These are phyloP conservation scores for Turritopsis dohrnii DNA, from an alignment of 30 jellyfish, hydroid and myxozoan species.

Conservation along the genomic window DNA sequence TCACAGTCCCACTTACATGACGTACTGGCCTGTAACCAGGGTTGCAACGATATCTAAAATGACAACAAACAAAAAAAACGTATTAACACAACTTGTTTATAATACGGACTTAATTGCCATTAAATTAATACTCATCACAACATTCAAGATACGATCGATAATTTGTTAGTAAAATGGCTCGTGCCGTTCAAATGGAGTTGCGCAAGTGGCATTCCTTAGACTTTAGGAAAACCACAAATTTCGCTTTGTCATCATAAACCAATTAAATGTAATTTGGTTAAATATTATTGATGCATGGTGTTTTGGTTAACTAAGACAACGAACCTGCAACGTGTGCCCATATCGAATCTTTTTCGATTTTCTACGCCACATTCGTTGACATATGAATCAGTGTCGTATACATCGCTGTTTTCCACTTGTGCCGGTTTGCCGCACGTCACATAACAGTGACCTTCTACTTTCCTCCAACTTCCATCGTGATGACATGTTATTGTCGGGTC, in stretches of 20 bases:
- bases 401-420: slow-evolving; percentile 40
- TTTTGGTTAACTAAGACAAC: background rate
- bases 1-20: slow-evolving; percentile 23
- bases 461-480: slow-evolving; percentile 82
- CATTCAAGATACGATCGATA: background rate
- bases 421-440: slow-evolving; percentile 48
- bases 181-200: background rate
- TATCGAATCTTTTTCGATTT: slow-evolving; percentile 33
- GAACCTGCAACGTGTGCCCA: slow-evolving; percentile 51
- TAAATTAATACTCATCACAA: too few relatives aligned
- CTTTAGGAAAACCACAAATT: background rate
- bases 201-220: background rate
- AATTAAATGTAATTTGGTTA: background rate
- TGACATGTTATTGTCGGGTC: slow-evolving; percentile 54
- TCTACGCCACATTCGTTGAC: slow-evolving; percentile 34
- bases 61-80: too few relatives aligned
- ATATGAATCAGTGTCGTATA: slow-evolving; percentile 33
- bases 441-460: slow-evolving; percentile 48
- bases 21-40: slow-evolving; percentile 60
- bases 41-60: slow-evolving; percentile 67
- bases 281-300: background rate
- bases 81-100: background rate
- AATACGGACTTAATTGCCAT: background rate
- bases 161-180: background rate
- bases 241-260: background rate